These are phyloP conservation scores for Gobiocypris rarus DNA, from an alignment of 2,113 vertebrate species.

Conservation along the genomic window DNA sequence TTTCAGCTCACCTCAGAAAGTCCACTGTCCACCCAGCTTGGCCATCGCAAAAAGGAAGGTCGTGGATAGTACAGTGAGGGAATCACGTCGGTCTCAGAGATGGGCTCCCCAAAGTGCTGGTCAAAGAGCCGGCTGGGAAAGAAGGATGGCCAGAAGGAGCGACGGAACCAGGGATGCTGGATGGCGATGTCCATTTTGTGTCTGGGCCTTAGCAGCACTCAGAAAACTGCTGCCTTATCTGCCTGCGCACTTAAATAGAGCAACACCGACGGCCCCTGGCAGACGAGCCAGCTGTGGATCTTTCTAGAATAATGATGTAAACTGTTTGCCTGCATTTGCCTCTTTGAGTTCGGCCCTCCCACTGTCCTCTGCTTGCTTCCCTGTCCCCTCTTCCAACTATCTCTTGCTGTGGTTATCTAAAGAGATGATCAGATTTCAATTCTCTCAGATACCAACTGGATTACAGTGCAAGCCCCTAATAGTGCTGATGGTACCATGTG, in stretches of 20 bases:
- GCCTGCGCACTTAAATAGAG: constrained; percentile 48
- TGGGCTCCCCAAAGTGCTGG: constrained; percentile 86
- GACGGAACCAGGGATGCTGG: constrained; percentile 91
- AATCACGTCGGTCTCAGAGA: constrained; percentile 85
- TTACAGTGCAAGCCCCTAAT: constrained; percentile 54
- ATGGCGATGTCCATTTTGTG: constrained; percentile 93
- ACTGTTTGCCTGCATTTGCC: constrained; percentile 50
- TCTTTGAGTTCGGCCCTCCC: constrained; percentile 55
- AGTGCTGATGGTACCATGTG: constrained; percentile 34
- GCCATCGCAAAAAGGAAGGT: constrained; percentile 80
- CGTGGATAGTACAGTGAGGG: constrained; percentile 78
- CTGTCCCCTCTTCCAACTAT: constrained; percentile 47
- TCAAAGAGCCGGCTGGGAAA: constrained; percentile 85
- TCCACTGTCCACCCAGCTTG: constrained; percentile 86
- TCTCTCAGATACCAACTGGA: constrained; percentile 50
- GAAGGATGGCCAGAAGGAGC: constrained; percentile 79
- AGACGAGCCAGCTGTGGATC: constrained; percentile 53
- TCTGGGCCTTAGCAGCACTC: constrained; percentile 4
- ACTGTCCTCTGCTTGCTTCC: constrained; percentile 38
- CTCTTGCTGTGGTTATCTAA: constrained; percentile 53
- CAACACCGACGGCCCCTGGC: constrained; percentile 21
- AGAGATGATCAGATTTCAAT: constrained; percentile 55
- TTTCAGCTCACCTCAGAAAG: constrained; percentile 85
- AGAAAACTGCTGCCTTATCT: constrained; percentile 57
- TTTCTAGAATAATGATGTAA: constrained; percentile 71